A percentile compares a stretch with the other conserved stretches of the same genome.
These are phyloP conservation scores for Petrocephalus microphthalmus DNA, from an alignment of 2,113 vertebrate species.

Conservation along the genomic window DNA sequence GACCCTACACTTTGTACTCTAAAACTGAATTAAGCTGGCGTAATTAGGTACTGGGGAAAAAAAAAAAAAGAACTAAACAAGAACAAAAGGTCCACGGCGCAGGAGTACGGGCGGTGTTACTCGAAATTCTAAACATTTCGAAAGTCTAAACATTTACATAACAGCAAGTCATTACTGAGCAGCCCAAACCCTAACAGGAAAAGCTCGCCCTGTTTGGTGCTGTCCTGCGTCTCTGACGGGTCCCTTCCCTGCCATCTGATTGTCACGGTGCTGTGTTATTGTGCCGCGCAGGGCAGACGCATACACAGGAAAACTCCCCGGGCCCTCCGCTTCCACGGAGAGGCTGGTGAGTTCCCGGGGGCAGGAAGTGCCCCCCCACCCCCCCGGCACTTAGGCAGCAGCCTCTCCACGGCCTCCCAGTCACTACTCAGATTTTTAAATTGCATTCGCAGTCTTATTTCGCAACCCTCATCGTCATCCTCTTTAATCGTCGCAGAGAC, in stretches of 20 bases:
- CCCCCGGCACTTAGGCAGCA: not conserved
- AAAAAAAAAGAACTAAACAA: not conserved
- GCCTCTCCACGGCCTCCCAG: not conserved
- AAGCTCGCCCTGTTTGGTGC: not conserved
- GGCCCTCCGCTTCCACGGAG: not conserved
- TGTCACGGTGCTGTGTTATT: not conserved
- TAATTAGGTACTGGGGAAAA: not conserved
- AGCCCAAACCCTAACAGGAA: not conserved
- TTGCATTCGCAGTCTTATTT: not conserved
- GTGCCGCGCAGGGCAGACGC: not conserved
- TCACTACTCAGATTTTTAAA: not conserved
- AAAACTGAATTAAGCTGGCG: not conserved
- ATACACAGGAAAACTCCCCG: not conserved
- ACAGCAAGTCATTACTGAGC: not conserved
- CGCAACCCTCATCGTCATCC: not conserved
- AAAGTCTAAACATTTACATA: constrained; percentile 13
- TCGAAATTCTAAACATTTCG: not conserved
- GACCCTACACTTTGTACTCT: not conserved
- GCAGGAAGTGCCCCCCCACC: not conserved
- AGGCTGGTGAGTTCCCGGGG: not conserved
- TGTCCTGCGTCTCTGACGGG: not conserved
- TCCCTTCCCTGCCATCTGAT: not conserved
- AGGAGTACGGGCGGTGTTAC: not conserved
- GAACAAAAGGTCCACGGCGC: not conserved
- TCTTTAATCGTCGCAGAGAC: not conserved